Evolutionary conservation across 2,888 invertebrate genomes (phyloP), one percentile per base, ranked within the genome.

Genomic region (Heliconius charithonia): DNA sequence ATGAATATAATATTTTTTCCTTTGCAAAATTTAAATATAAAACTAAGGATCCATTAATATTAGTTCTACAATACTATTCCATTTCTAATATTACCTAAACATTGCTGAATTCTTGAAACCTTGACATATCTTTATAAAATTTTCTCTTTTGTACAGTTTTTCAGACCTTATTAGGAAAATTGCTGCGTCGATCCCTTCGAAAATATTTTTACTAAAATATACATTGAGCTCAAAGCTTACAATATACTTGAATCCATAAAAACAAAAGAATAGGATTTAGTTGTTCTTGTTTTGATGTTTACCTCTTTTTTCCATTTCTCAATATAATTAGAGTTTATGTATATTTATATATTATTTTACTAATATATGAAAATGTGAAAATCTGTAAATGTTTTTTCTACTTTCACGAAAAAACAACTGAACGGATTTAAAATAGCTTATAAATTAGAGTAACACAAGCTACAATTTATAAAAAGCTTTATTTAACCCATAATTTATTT

Each of bases 31-130:
- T n/a, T 13, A 41, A 25, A 66, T 66, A 69, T 7, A 41, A 69
- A 41, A 74, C 16, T 29, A 19, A 74, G 13, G 10, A 16, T 29
- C 22, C 4, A 41, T 12, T 29, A 71, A 71, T 74, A 62, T 63
- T 19, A 63, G 41, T 63, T 22, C 12, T 59, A 22, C 74, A 62
- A 74, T 41, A 51, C n/a, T 41, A 74, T 63, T 41, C 25, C 27
- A 67, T 77, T 59, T n/a, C 37, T 78, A 75, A 75, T 59, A 63
- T 29, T 22, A 92, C 91, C 90, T 91, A 87, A 78, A 81, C 81
- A 75, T 73, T 77, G 76, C 73, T 74, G 63, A 74, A 70, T 70
- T 77, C 69, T 81, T 79, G 78, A 80, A 74, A 76, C 25, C 71
- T 80, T 81, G 82, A 78, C 77, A 75, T 80, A 80, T 81, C 76